phyloP scores from a whole-genome alignment of 2,113 vertebrate genomes.

The Platysternon megacephalum region DNA sequence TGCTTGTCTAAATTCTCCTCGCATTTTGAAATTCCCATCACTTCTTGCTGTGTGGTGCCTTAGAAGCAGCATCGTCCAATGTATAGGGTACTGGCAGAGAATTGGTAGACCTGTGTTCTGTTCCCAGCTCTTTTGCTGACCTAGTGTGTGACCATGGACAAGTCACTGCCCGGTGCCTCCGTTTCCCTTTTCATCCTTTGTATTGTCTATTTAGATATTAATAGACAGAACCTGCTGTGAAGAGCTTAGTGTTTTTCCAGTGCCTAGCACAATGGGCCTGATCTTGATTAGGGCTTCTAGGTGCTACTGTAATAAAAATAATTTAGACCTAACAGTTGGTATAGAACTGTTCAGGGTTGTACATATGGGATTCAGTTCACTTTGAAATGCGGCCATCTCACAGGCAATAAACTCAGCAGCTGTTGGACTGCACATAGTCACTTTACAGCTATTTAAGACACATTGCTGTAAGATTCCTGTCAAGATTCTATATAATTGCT shows the following conservation, averaged over 20 bases:
- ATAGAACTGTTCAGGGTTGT: background rate
- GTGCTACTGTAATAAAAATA: background rate
- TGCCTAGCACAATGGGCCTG: background rate
- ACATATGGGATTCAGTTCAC: background rate
- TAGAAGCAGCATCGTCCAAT: background rate
- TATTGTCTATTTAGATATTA: background rate
- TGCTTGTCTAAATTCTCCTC: background rate
- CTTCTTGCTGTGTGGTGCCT: rapidly evolving
- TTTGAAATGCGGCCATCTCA: background rate
- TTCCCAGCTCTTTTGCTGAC: background rate
- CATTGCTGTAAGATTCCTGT: background rate
- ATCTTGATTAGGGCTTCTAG: background rate
- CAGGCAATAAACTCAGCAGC: background rate
- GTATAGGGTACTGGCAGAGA: background rate
- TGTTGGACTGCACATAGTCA: background rate
- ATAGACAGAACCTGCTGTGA: background rate
- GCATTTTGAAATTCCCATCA: background rate
- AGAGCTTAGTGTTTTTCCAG: background rate
- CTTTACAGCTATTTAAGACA: background rate
- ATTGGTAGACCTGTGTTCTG: background rate
- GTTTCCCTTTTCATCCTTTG: background rate
- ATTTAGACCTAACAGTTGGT: background rate
- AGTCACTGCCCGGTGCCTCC: background rate
- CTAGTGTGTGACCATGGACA: background rate
- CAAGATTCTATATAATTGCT: background rate